Evolutionary conservation across 37 sponge, comb jelly and placozoan genomes (phyloP).

Genomic region (Oscarella lobularis): DNA sequence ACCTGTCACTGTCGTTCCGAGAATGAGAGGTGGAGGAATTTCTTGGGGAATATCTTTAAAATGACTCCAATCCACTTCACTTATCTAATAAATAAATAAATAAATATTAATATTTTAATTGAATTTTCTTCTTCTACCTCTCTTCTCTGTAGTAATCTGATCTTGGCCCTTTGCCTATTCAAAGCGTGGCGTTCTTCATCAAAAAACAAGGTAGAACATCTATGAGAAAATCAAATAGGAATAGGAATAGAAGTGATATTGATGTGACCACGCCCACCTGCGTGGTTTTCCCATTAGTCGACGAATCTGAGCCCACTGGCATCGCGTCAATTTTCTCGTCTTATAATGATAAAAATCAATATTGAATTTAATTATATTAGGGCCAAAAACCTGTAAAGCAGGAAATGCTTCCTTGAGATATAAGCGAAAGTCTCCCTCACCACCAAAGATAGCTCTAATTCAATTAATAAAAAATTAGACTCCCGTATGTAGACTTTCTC

Average conservation of each 20-base stretch:
- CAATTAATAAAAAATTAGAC: not conserved
- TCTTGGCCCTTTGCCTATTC: constrained; percentile 42
- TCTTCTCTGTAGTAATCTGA: constrained; percentile 49
- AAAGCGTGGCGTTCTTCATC: constrained; percentile 61
- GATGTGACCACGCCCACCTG: too few relatives aligned
- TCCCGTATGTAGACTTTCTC: not conserved
- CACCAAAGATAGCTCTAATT: constrained; percentile 57
- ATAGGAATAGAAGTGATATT: too few relatives aligned
- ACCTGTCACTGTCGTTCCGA: constrained; percentile 86
- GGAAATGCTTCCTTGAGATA: constrained; percentile 74
- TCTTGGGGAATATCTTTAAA: constrained; percentile 75
- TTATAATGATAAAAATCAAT: not conserved
- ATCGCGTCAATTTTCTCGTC: constrained; percentile 39
- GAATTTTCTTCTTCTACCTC: not conserved
- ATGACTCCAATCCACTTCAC: constrained; percentile 15
- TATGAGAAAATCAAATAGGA: constrained; percentile 6
- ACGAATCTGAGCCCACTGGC: constrained; percentile 67
- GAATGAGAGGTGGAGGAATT: constrained; percentile 56
- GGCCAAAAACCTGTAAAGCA: constrained; percentile 37
- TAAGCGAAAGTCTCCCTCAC: constrained; percentile 70
- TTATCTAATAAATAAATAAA: too few relatives aligned
- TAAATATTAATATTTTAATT: too few relatives aligned
- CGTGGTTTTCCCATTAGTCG: constrained; percentile 86
- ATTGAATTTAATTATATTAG: too few relatives aligned
- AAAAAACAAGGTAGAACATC: constrained; percentile 56